These are phyloP conservation scores for Zenarchopterus dispar DNA, from an alignment of 2,797 vertebrate genomes.

Conservation along the genomic window DNA sequence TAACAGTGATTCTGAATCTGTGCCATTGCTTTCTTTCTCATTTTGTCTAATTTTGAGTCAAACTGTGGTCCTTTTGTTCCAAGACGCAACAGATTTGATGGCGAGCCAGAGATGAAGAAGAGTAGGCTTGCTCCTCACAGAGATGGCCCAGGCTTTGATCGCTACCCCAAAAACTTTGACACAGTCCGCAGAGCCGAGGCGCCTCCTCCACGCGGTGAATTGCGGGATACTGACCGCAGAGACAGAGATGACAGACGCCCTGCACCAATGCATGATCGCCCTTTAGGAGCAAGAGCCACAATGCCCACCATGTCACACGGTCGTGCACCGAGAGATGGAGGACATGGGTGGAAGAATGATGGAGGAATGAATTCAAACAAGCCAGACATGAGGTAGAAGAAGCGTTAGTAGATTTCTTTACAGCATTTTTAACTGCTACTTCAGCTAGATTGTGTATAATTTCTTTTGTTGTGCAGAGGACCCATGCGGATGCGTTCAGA, in stretches of 20 bases:
- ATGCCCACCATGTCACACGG: constrained; percentile 84
- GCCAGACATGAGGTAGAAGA: constrained; percentile 88
- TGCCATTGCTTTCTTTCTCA: no score
- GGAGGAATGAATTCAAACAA: constrained; percentile 86
- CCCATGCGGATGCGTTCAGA: constrained; percentile 85
- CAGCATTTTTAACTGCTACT: neutral
- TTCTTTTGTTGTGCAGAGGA: constrained; percentile 60
- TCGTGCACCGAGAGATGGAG: constrained; percentile 86
- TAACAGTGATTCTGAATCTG: no score
- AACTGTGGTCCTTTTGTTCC: neutral
- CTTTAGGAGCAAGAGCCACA: constrained; percentile 73
- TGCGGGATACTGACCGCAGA: constrained; percentile 89
- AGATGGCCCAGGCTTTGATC: constrained; percentile 88
- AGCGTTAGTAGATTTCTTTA: no score
- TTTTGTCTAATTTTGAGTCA: neutral
- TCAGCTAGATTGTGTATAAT: constrained; percentile 1
- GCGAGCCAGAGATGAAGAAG: constrained; percentile 93
- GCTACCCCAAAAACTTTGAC: constrained; percentile 92
- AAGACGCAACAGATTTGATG: constrained; percentile 91
- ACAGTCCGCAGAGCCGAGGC: constrained; percentile 87
- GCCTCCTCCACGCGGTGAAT: constrained; percentile 83
- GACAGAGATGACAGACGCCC: constrained; percentile 88
- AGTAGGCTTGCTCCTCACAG: constrained; percentile 86
- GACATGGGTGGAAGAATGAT: constrained; percentile 91
- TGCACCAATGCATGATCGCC: constrained; percentile 87